These are phyloP conservation scores for Mechanitis messenoides DNA, from an alignment of 2,888 invertebrate genomes.

Conservation along the genomic window DNA sequence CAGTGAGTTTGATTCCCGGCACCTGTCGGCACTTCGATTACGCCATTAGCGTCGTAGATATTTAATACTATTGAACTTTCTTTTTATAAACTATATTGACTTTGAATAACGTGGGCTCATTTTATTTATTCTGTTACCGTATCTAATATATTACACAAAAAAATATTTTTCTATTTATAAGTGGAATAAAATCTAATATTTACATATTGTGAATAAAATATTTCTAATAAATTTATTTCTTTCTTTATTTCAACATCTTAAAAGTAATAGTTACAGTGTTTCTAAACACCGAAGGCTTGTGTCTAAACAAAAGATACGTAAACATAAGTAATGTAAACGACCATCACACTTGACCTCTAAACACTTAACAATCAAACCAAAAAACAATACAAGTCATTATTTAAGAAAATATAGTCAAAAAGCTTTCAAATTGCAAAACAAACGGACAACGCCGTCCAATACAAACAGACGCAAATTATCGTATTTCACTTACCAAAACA, in stretches of 20 bases:
- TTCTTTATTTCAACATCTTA: no score
- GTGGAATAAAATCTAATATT: no score
- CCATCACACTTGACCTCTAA: slow-evolving; percentile 1
- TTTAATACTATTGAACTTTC: slow-evolving; percentile 51
- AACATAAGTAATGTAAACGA: neutral
- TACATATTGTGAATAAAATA: no score
- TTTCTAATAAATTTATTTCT: no score
- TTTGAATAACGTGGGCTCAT: slow-evolving; percentile 4
- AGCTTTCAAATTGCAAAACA: slow-evolving; percentile 24
- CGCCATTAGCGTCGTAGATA: slow-evolving; percentile 66
- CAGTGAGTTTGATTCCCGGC: slow-evolving; percentile 65
- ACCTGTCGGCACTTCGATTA: slow-evolving; percentile 73
- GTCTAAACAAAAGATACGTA: neutral
- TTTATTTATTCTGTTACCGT: slow-evolving; percentile 4
- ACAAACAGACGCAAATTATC: slow-evolving; percentile 42
- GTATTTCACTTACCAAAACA: slow-evolving; percentile 56
- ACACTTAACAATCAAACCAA: slow-evolving; percentile 1
- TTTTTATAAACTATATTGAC: slow-evolving; percentile 15
- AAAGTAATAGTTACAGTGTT: neutral
- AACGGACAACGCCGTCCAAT: slow-evolving; percentile 26
- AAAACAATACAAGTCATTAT: slow-evolving; percentile 17
- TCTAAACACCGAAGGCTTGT: neutral
- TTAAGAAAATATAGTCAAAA: slow-evolving; percentile 20
- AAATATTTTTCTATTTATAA: no score
- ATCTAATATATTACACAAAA: no score